phyloP scores from a whole-genome alignment of 2,113 vertebrate genomes.

The Oryzias celebensis region DNA sequence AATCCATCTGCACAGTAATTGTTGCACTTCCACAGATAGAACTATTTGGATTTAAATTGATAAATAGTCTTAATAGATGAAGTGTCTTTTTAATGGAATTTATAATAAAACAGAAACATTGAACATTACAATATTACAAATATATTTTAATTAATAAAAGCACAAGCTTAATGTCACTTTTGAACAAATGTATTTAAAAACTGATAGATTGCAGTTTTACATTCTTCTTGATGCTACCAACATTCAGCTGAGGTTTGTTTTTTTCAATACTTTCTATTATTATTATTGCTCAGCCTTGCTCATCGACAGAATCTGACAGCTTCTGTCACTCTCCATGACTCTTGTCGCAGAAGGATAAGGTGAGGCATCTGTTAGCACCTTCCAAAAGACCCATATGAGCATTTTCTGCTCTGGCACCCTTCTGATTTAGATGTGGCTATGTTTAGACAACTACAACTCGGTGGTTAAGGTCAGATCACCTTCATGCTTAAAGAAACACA shows the following conservation, averaged over 20 bases:
- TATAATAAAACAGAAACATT: too few relatives aligned
- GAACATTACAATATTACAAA: too few relatives aligned
- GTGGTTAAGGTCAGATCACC: constrained; percentile 40
- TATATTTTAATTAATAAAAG: too few relatives aligned
- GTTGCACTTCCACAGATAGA: too few relatives aligned
- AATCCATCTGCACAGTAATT: too few relatives aligned
- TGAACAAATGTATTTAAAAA: too few relatives aligned
- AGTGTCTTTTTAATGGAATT: too few relatives aligned
- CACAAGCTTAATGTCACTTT: too few relatives aligned
- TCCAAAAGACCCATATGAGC: constrained; percentile 34
- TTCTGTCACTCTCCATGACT: neutral
- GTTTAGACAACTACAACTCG: constrained; percentile 43
- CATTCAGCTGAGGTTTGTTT: neutral
- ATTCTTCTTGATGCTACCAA: too few relatives aligned
- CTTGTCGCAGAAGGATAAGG: constrained; percentile 13
- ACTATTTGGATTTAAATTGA: too few relatives aligned
- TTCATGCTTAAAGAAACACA: constrained; percentile 45
- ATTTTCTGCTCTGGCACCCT: constrained; percentile 51
- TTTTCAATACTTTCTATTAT: neutral
- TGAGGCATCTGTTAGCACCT: constrained; percentile 28
- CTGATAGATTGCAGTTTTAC: too few relatives aligned
- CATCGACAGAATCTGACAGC: neutral
- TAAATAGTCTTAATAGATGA: too few relatives aligned
- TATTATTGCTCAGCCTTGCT: neutral
- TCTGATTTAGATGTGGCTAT: constrained; percentile 47